These are phyloP conservation scores for Spialia ferax DNA, from an alignment of 2,888 invertebrate species.

Conservation along the genomic window DNA sequence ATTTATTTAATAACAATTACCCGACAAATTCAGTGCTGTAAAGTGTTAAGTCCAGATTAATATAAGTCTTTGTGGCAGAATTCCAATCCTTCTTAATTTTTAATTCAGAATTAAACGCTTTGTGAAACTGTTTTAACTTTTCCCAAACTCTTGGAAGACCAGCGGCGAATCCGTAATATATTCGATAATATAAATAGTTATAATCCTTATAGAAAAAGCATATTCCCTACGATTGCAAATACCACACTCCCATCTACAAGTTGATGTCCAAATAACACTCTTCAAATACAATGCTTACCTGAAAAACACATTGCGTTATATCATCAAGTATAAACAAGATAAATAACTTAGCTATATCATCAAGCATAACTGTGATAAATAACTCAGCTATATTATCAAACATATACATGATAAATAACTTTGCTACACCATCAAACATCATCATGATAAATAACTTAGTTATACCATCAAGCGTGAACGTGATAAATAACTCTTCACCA, in stretches of 20 bases:
- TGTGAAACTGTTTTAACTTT: neutral
- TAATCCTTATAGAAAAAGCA: neutral
- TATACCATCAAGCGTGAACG: neutral
- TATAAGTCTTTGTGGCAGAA: neutral
- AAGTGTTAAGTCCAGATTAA: constrained; percentile 24
- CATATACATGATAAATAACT: constrained; percentile 28
- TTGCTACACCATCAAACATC: constrained; percentile 32
- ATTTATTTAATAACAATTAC: constrained; percentile 41
- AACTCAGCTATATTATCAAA: constrained; percentile 40
- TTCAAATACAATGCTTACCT: constrained; percentile 60
- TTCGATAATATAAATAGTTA: constrained; percentile 14
- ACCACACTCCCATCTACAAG: constrained; percentile 46
- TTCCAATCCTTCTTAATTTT: neutral
- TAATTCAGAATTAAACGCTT: neutral
- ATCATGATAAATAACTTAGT: neutral
- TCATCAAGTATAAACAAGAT: constrained; percentile 22
- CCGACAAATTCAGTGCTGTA: constrained; percentile 38
- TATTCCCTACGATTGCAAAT: constrained; percentile 14
- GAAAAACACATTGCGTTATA: constrained; percentile 55
- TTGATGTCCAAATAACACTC: constrained; percentile 30
- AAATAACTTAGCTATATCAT: constrained; percentile 40
- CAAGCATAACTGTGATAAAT: constrained; percentile 11
- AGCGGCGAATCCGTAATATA: neutral
- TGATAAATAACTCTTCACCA: neutral
- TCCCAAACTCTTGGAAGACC: neutral